Conservation (phyloP, 2,113 vertebrate species). For the Melanotaenia duboulayi region DNA sequence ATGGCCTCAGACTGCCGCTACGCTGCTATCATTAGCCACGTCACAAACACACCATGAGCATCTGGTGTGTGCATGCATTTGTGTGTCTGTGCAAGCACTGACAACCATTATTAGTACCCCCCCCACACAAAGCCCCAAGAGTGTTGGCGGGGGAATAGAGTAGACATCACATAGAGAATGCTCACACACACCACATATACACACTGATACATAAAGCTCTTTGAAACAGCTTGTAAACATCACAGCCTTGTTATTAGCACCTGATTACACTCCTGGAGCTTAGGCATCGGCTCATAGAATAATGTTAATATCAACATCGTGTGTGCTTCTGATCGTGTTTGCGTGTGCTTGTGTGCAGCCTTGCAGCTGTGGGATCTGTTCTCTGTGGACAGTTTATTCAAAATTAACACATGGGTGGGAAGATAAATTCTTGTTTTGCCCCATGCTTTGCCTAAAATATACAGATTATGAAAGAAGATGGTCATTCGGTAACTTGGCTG, state of each 20-base stretch:
- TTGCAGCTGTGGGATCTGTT: slow-evolving; percentile 44
- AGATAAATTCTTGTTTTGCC: slow-evolving; percentile 45
- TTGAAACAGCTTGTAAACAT: slow-evolving; percentile 76
- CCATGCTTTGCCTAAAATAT: slow-evolving; percentile 25
- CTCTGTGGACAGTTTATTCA: slow-evolving; percentile 64
- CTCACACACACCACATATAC: slow-evolving; percentile 21
- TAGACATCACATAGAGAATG: slow-evolving; percentile 41
- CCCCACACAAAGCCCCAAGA: slow-evolving; percentile 35
- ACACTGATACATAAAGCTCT: slow-evolving; percentile 16
- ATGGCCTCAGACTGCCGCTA: slow-evolving; percentile 68
- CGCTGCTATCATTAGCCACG: slow-evolving; percentile 67
- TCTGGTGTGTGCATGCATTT: slow-evolving; percentile 47
- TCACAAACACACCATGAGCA: slow-evolving; percentile 62
- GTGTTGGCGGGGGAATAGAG: slow-evolving; percentile 39
- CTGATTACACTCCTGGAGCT: slow-evolving; percentile 72
- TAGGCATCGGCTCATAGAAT: slow-evolving; percentile 48
- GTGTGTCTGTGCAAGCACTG: slow-evolving; percentile 39
- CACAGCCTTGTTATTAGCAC: slow-evolving; percentile 73
- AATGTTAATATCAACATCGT: slow-evolving; percentile 58
- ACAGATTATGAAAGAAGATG: slow-evolving; percentile 26
- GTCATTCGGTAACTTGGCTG: slow-evolving; percentile 21
- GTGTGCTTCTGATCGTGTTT: background rate
- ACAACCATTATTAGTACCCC: slow-evolving; percentile 64
- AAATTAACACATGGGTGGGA: slow-evolving; percentile 59
- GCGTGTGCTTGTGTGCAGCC: slow-evolving; percentile 13